phyloP scores from a whole-genome alignment of 2,888 invertebrate genomes.

The Hydropsyche betteni region DNA sequence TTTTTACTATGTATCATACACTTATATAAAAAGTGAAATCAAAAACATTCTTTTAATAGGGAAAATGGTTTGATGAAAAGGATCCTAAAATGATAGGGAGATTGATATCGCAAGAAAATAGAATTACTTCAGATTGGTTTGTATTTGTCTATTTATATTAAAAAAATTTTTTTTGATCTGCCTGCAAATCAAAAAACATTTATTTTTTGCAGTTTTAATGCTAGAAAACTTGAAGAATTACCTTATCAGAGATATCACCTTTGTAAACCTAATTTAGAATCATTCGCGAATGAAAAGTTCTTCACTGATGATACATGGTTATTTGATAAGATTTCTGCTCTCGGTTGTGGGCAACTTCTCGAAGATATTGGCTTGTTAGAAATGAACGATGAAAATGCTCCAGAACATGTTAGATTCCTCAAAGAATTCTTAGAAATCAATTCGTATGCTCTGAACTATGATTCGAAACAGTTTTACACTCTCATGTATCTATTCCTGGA shows the following conservation, averaged over 20 bases:
- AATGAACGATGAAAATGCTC: constrained; percentile 58
- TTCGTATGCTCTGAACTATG: constrained; percentile 78
- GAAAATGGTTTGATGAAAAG: constrained; percentile 68
- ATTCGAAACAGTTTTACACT: constrained; percentile 84
- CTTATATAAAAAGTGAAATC: background rate
- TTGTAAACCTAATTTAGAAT: constrained; percentile 63
- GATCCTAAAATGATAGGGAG: constrained; percentile 68
- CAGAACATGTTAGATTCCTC: constrained; percentile 67
- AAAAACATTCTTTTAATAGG: constrained; percentile 58
- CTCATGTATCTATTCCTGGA: constrained; percentile 59
- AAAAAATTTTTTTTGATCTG: background rate
- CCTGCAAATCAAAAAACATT: no score
- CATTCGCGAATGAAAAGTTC: constrained; percentile 73
- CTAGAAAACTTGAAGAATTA: constrained; percentile 82
- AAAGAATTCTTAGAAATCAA: constrained; percentile 77
- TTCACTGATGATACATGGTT: constrained; percentile 83
- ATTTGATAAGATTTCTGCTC: constrained; percentile 80
- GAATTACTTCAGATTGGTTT: constrained; percentile 63
- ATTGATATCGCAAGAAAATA: constrained; percentile 68
- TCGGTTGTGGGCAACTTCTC: constrained; percentile 77
- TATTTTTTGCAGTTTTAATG: constrained; percentile 72
- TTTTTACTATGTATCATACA: background rate
- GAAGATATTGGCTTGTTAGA: constrained; percentile 76
- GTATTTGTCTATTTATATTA: background rate
- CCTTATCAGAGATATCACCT: constrained; percentile 80